A percentile compares a stretch with the other conserved stretches of the same genome.
Evolutionary conservation across 2,888 invertebrate species (phyloP).

Genomic region (Ormyrus labotus): DNA sequence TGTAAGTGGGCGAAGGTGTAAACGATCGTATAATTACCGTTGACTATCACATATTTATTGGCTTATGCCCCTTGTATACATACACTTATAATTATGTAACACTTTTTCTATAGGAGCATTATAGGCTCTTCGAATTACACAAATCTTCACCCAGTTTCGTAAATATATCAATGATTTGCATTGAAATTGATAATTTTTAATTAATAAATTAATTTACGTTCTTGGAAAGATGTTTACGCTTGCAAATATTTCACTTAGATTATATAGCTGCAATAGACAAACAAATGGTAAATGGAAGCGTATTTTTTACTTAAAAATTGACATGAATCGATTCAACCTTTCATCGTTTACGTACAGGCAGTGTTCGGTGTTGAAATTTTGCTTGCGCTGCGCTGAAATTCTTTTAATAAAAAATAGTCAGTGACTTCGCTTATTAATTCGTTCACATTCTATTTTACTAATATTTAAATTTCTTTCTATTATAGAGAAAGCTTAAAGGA

Average conservation of each 20-base stretch:
- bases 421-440: background rate
- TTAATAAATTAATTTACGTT: no score
- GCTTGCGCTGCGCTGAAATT: conserved; percentile 15
- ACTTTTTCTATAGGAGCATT: conserved; percentile 44
- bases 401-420: conserved; percentile 4
- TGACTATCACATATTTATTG: conserved; percentile 70
- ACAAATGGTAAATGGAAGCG: conserved; percentile 41
- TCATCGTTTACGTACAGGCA: conserved; percentile 21
- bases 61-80: conserved; percentile 58
- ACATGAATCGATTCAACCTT: conserved; percentile 21
- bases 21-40: conserved; percentile 66
- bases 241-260: conserved; percentile 15
- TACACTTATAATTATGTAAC: conserved; percentile 50
- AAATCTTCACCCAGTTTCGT: conserved; percentile 42
- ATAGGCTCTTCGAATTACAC: conserved; percentile 38
- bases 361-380: conserved; percentile 17
- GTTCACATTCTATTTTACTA: no score
- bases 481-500: conserved; percentile 26
- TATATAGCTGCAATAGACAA: conserved; percentile 5
- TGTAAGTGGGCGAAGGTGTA: conserved; percentile 66
- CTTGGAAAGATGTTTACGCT: no score
- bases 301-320: conserved; percentile 13
- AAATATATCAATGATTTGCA: background rate
- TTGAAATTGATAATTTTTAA: no score
- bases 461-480: background rate